These are phyloP conservation scores for Hippocampus comes DNA, from an alignment of 2,113 vertebrate species.

Conservation along the genomic window DNA sequence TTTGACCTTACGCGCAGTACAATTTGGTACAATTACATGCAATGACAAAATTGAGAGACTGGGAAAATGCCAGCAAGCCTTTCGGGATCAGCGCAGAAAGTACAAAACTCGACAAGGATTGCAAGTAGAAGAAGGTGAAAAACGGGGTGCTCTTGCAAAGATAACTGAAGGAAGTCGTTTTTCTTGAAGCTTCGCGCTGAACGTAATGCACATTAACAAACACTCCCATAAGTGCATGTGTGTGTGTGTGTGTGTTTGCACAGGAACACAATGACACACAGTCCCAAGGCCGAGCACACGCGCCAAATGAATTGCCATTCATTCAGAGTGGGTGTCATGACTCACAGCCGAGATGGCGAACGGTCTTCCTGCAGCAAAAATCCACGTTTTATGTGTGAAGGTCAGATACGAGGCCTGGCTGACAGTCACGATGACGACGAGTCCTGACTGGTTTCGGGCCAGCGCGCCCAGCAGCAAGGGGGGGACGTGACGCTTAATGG, in stretches of 20 bases:
- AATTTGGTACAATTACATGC: not conserved
- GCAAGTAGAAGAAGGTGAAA: too few relatives aligned
- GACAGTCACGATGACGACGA: conserved; percentile 40
- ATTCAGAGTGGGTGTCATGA: conserved; percentile 47
- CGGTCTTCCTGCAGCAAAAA: conserved; percentile 25
- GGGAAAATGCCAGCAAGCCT: too few relatives aligned
- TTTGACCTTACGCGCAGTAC: not conserved
- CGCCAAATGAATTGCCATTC: conserved; percentile 39
- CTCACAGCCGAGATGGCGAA: conserved; percentile 36
- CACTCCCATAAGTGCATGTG: not conserved
- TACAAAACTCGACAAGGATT: too few relatives aligned
- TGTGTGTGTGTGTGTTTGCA: not conserved
- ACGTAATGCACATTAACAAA: too few relatives aligned
- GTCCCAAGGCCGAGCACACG: conserved; percentile 6
- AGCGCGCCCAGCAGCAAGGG: conserved; percentile 33
- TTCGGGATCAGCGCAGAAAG: too few relatives aligned
- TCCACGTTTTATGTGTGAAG: conserved; percentile 42
- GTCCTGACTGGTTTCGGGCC: conserved; percentile 45
- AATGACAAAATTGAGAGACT: too few relatives aligned
- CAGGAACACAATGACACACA: conserved; percentile 17
- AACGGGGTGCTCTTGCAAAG: too few relatives aligned
- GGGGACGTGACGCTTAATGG: conserved; percentile 50
- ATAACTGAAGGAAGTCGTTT: too few relatives aligned
- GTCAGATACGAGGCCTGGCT: conserved; percentile 45
- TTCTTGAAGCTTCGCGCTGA: too few relatives aligned